Percentiles rank a stretch among this genome's conserved stretches.
Conservation (phyloP, 1,140 invertebrate species). For the Wiebesia pumilae region DNA sequence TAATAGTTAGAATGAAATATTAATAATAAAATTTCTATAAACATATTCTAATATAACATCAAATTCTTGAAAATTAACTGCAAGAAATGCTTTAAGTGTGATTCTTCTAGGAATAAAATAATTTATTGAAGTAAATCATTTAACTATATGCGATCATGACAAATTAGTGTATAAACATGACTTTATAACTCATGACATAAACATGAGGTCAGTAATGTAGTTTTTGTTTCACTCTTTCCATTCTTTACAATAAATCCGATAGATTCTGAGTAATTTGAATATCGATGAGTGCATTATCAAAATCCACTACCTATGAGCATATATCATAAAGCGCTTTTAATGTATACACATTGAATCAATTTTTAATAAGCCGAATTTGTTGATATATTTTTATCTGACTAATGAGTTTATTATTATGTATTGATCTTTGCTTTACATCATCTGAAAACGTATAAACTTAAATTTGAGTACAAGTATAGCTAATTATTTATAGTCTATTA, state of each 20-base stretch:
- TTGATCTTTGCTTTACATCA: background rate
- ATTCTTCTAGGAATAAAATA: too few relatives aligned
- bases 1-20: too few relatives aligned
- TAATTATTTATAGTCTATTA: too few relatives aligned
- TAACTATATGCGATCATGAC: conserved; percentile 28
- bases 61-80: too few relatives aligned
- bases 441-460: background rate
- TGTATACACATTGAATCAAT: conserved; percentile 75
- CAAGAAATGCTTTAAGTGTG: too few relatives aligned
- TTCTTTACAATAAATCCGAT: conserved; percentile 68
- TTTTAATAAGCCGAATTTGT: conserved; percentile 73
- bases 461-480: too few relatives aligned
- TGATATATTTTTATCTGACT: conserved; percentile 33
- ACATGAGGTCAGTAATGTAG: background rate
- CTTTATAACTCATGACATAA: background rate
- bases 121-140: too few relatives aligned
- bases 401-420: background rate
- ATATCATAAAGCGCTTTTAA: conserved; percentile 72
- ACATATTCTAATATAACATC: too few relatives aligned
- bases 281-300: conserved; percentile 70
- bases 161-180: conserved; percentile 35
- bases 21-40: too few relatives aligned
- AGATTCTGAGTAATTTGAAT: conserved; percentile 72
- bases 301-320: conserved; percentile 62
- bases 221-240: background rate